These are phyloP conservation scores for Alexandromys fortis DNA, from an alignment of 2,113 vertebrate genomes.

Conservation along the genomic window DNA sequence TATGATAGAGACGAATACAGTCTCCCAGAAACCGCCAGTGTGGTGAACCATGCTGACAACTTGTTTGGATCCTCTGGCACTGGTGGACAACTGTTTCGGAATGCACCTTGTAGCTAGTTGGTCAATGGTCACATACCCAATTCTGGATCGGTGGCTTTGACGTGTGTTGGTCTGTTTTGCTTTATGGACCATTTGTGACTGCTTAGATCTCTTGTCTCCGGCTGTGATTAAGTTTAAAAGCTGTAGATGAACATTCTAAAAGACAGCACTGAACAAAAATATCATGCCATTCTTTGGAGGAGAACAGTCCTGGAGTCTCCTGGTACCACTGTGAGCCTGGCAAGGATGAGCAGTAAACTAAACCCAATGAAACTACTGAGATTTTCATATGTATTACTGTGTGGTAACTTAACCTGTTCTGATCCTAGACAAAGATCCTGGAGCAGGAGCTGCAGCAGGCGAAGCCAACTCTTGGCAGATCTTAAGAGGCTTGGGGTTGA, in stretches of 20 bases:
- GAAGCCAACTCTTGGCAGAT: not conserved
- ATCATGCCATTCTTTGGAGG: not conserved
- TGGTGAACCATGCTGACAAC: not conserved
- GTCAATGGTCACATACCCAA: not conserved
- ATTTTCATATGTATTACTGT: not conserved
- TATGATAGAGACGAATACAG: not conserved
- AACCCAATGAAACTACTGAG: not conserved
- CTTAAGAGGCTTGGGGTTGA: not conserved
- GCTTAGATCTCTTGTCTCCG: not conserved
- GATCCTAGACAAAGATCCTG: not conserved
- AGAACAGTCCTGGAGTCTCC: not conserved
- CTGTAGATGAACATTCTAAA: not conserved
- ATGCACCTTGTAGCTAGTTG: fast-evolving
- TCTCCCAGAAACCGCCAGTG: not conserved
- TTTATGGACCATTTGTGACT: not conserved
- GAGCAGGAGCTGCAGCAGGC: not conserved
- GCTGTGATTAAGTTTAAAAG: not conserved
- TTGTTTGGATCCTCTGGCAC: no score
- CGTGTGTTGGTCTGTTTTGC: not conserved
- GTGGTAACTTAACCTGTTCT: not conserved
- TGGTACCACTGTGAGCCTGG: not conserved
- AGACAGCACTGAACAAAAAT: not conserved
- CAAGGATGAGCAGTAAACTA: not conserved
- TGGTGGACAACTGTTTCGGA: not conserved
- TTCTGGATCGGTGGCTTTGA: not conserved